These are phyloP conservation scores for Encarsia formosa DNA, from an alignment of 2,888 invertebrate genomes.

Conservation along the genomic window DNA sequence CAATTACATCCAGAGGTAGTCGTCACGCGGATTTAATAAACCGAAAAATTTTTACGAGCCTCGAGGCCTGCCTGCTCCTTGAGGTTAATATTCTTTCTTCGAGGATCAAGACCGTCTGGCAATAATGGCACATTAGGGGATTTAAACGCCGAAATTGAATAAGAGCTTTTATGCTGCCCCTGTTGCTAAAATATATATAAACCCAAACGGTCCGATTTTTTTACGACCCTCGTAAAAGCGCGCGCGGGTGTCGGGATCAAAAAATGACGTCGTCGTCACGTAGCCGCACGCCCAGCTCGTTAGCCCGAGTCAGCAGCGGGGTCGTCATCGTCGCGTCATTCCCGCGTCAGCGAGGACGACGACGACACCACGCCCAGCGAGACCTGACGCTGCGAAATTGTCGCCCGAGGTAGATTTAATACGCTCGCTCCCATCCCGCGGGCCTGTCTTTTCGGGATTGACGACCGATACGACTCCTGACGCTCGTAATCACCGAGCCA, in stretches of 20 bases:
- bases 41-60: slow-evolving; percentile 21
- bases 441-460: background rate
- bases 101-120: slow-evolving; percentile 38
- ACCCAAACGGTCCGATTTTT: no score
- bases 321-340: slow-evolving; percentile 52
- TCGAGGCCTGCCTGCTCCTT: background rate
- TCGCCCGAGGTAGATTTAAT: slow-evolving; percentile 33
- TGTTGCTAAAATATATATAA: no score
- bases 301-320: slow-evolving; percentile 50
- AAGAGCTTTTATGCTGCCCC: slow-evolving; percentile 43
- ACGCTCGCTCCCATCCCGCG: background rate
- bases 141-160: slow-evolving; percentile 49
- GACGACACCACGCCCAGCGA: slow-evolving; percentile 27
- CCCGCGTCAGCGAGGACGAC: slow-evolving; percentile 29
- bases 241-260: no score
- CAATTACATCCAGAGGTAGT: no score
- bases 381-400: slow-evolving; percentile 39
- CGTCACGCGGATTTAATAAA: slow-evolving; percentile 8
- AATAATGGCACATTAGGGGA: slow-evolving; percentile 48
- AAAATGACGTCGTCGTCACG: no score
- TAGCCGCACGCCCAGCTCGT: slow-evolving; percentile 50
- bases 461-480: no score
- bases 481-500: no score
- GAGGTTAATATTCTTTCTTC: slow-evolving; percentile 12
- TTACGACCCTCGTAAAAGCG: no score